A percentile compares a stretch with the other conserved stretches of the same genome.
Evolutionary conservation across 37 sponge, comb jelly and placozoan species (phyloP).

Genomic region (Aphrocallistes beatrix): DNA sequence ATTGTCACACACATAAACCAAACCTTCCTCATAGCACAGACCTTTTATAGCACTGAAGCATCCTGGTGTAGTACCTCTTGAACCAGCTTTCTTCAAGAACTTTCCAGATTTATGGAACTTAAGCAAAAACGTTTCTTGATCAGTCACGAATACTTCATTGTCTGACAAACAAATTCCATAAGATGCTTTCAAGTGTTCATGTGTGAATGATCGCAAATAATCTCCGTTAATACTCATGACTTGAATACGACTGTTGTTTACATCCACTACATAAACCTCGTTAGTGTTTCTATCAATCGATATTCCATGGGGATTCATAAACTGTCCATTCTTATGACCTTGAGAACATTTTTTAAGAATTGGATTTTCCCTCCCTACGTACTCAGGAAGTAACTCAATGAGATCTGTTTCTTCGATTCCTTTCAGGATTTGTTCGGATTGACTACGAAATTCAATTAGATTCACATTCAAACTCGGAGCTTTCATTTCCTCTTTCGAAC

Average conservation of each 20-base stretch:
- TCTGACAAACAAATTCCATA: background rate
- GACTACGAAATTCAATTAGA: background rate
- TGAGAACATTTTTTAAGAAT: background rate
- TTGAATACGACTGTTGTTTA: constrained; percentile 7
- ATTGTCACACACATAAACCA: too few species aligned
- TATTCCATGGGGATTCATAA: background rate
- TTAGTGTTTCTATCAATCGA: background rate
- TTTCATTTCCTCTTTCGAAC: too few species aligned
- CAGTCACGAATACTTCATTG: background rate
- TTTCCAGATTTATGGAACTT: background rate
- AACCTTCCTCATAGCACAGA: too few species aligned
- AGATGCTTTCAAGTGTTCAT: background rate
- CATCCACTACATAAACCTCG: background rate
- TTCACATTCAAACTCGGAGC: too few species aligned
- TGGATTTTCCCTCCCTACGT: background rate
- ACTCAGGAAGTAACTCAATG: background rate
- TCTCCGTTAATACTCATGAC: background rate
- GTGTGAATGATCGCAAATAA: background rate
- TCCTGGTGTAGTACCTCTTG: background rate
- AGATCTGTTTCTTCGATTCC: background rate
- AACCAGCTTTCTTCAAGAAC: background rate
- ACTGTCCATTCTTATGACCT: background rate
- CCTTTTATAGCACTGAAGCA: too few species aligned
- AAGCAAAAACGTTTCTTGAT: background rate
- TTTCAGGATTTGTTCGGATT: background rate